Percentiles rank a stretch among this genome's conserved stretches.
phyloP scores from a whole-genome alignment of 2,797 vertebrate genomes.

The Malurus leucopterus region DNA sequence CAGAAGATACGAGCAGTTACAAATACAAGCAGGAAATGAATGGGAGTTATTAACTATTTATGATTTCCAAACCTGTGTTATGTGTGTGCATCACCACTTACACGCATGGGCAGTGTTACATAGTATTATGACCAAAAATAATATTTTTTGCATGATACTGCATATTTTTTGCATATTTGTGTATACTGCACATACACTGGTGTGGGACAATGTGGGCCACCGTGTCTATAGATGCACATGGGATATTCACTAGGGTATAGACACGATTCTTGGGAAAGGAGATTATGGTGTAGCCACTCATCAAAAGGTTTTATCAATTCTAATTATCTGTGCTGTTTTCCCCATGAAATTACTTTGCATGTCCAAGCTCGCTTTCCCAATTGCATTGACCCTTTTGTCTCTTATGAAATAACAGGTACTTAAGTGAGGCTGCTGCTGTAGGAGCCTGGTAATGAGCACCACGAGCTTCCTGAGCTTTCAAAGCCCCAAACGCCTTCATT shows the following conservation, averaged over 20 bases:
- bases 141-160: neutral
- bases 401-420: neutral
- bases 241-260: neutral
- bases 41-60: neutral
- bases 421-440: neutral
- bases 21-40: neutral
- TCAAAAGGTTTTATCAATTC: neutral
- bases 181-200: neutral
- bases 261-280: neutral
- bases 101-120: fast-evolving
- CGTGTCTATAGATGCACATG: neutral
- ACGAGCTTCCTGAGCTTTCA: neutral
- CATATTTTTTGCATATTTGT: neutral
- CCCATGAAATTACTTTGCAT: neutral
- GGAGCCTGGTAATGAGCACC: neutral
- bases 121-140: neutral
- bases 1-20: neutral
- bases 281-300: neutral
- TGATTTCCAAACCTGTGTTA: neutral
- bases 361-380: neutral
- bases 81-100: neutral
- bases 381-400: neutral
- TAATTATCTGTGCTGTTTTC: neutral
- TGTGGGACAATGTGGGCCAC: neutral
- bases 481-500: neutral